Conservation (phyloP, 2,888 invertebrate species). For the Cenopis cana region DNA sequence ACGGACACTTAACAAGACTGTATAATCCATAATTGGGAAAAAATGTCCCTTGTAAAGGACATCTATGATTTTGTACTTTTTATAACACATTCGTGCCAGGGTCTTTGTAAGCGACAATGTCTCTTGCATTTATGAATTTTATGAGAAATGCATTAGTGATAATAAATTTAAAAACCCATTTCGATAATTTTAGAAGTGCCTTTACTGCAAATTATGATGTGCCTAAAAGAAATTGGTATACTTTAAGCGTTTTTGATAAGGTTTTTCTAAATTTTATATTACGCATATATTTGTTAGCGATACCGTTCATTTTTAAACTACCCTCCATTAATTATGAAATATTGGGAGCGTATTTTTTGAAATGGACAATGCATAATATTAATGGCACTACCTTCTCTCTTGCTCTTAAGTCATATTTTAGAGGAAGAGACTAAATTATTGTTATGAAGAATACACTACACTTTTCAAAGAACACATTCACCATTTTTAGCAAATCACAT, state of each 20-base stretch:
- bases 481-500: not conserved
- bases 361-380: not conserved
- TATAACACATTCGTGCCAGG: constrained; percentile 14
- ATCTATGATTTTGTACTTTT: constrained; percentile 18
- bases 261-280: constrained; percentile 33
- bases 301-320: not conserved
- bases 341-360: constrained; percentile 12
- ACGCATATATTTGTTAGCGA: not conserved
- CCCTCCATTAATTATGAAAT: constrained; percentile 4
- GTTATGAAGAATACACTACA: constrained; percentile 23
- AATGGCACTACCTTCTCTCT: constrained; percentile 5
- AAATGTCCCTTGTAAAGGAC: constrained; percentile 6
- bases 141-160: constrained; percentile 21
- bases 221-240: constrained; percentile 43
- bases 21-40: not conserved
- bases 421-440: not conserved
- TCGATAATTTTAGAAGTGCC: constrained; percentile 46
- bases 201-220: constrained; percentile 49
- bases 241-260: constrained; percentile 21
- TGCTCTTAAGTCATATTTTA: not conserved
- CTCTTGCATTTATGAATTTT: constrained; percentile 1
- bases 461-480: constrained; percentile 1
- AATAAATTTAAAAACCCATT: constrained; percentile 10
- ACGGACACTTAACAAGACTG: constrained; percentile 27
- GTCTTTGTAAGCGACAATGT: constrained; percentile 1